Evolutionary conservation across 2,888 invertebrate species (phyloP).

Genomic region (Oxystoma pomonae): DNA sequence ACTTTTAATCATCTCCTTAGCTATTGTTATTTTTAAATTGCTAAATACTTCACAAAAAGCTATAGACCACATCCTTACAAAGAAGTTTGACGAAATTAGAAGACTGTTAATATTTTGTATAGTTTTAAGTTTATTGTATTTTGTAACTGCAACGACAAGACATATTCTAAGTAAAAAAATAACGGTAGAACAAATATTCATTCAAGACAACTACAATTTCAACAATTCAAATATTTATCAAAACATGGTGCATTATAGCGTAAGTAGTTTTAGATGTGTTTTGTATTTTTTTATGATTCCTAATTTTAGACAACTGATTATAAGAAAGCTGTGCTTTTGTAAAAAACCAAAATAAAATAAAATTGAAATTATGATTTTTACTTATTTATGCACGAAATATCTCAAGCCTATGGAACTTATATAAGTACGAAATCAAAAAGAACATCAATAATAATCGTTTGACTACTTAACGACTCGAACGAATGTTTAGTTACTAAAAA

Average conservation of each 20-base stretch:
- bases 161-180: not conserved
- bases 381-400: not conserved
- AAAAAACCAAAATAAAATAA: constrained; percentile 13
- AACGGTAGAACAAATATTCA: not conserved
- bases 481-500: constrained; percentile 39
- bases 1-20: constrained; percentile 28
- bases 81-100: constrained; percentile 36
- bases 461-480: constrained; percentile 33
- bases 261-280: constrained; percentile 32
- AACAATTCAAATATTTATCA: constrained; percentile 30
- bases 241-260: constrained; percentile 39
- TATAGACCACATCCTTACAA: constrained; percentile 35
- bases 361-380: not conserved
- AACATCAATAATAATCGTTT: constrained; percentile 41
- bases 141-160: not conserved
- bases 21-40: constrained; percentile 36
- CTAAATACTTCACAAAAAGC: constrained; percentile 33
- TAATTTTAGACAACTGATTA: constrained; percentile 32
- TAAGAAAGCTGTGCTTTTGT: constrained; percentile 29
- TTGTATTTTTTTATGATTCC: constrained; percentile 33
- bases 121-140: constrained; percentile 34
- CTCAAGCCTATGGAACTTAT: constrained; percentile 52
- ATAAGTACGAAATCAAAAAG: constrained; percentile 46
- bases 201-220: constrained; percentile 27
- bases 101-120: constrained; percentile 37